Evolutionary conservation across 2,797 vertebrate genomes (phyloP).

Genomic region (Vireo griseus): DNA sequence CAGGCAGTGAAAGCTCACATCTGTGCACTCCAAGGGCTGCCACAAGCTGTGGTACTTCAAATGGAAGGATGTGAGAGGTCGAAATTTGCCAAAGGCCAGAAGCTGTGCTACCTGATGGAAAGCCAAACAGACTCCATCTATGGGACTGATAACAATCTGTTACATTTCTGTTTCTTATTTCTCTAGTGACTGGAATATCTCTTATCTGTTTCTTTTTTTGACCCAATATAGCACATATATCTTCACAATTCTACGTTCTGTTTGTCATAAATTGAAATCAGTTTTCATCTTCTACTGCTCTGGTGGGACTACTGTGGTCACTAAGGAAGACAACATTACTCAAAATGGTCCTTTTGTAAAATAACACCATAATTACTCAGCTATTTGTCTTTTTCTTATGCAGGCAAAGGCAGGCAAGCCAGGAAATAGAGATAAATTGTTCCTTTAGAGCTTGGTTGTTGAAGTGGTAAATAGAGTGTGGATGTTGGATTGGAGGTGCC

Average conservation of each 20-base stretch:
- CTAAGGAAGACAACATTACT: neutral
- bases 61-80: neutral
- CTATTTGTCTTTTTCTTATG: neutral
- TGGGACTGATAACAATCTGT: neutral
- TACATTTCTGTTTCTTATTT: neutral
- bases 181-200: neutral
- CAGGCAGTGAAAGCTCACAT: neutral
- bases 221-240: neutral
- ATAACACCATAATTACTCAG: neutral
- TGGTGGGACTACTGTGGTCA: fast-evolving
- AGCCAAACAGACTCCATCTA: neutral
- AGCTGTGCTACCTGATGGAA: neutral
- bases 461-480: neutral
- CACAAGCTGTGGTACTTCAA: neutral
- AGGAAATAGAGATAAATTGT: neutral
- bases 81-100: neutral
- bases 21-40: neutral
- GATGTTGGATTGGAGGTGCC: neutral
- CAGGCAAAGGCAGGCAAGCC: neutral
- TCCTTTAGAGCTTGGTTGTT: neutral
- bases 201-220: neutral
- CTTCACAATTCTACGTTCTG: neutral
- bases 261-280: neutral
- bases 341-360: neutral
- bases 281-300: neutral